Evolutionary conservation across 1,140 invertebrate genomes (phyloP).

Genomic region (Hyposmocoma kahamanoa): DNA sequence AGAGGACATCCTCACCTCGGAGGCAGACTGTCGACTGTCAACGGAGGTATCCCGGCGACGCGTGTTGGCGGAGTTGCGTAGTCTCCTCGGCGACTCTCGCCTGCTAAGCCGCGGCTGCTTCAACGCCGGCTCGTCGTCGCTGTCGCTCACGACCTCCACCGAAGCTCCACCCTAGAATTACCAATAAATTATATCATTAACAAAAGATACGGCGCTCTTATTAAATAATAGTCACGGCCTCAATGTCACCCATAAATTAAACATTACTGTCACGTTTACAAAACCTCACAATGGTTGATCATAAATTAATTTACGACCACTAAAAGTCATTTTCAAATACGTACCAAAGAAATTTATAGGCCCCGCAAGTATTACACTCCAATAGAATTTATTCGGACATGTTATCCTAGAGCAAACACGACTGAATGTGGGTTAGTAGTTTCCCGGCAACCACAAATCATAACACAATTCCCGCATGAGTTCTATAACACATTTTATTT

Average conservation of each 20-base stretch:
- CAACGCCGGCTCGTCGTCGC: constrained; percentile 81
- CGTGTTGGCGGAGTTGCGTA: constrained; percentile 40
- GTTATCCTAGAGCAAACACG: constrained; percentile 23
- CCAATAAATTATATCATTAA: too few species aligned
- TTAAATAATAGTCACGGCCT: too few species aligned
- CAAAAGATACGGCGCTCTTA: too few species aligned
- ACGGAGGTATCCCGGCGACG: constrained; percentile 35
- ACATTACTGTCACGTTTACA: background rate
- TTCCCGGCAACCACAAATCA: constrained; percentile 41
- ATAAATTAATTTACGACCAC: constrained; percentile 40
- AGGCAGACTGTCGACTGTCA: constrained; percentile 61
- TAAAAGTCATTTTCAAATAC: constrained; percentile 36
- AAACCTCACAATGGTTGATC: constrained; percentile 6
- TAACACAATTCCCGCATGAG: constrained; percentile 20
- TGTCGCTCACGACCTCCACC: constrained; percentile 65
- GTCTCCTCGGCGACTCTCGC: constrained; percentile 45
- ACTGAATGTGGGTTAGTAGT: constrained; percentile 30
- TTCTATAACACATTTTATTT: constrained; percentile 25
- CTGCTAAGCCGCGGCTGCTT: constrained; percentile 78
- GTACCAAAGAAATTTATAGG: constrained; percentile 24
- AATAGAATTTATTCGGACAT: constrained; percentile 20
- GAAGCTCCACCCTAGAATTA: constrained; percentile 42
- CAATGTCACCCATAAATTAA: too few species aligned
- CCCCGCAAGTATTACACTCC: constrained; percentile 29
- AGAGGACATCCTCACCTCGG: too few species aligned